Evolutionary conservation across 2,888 invertebrate genomes (phyloP), one percentile per base, ranked within the genome.

Genomic region (Lasioglossum calceatum): DNA sequence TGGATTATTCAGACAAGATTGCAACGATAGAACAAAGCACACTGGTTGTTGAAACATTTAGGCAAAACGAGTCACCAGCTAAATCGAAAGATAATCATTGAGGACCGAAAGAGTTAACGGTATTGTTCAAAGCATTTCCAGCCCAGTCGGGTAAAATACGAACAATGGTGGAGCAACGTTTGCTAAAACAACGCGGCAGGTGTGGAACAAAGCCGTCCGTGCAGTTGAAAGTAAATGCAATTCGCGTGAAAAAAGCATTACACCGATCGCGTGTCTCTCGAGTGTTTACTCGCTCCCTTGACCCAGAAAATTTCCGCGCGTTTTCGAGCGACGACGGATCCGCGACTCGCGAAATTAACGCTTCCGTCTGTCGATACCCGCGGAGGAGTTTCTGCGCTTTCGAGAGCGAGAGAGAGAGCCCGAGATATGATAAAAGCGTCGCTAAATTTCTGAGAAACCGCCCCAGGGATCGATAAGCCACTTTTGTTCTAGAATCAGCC

Each of bases 401-500:
- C 12, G 27, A 16, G 12, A n/a, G 12, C 27, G 58, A 23, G 54
- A 23, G 54, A 27, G 58, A n/a, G 58, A 23, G 58, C n/a, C 71
- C 19, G 71, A n/a, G 78, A 54, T 32, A 78, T 70, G 71, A 70
- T 19, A 50, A 78, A 78, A 78, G 71, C 54, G 71, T 71, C 78
- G 78, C n/a, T 78, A 78, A 71, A 78, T 78, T 78, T 71, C 78
- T 58, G 42, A 32, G 78, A 47, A 78, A 42, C 39, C 64, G 32
- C 27, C 61, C 14, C 61, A 32, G 1, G 36, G 71, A 78, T 82
- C 82, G 76, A 78, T 82, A 78, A 67, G 71, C 77, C 61, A 44
- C 71, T 77, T 80, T 64, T 81, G 81, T 81, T 70, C 81, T 42
- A 71, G 70, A 42, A 81, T 44, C 36, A 16, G 58, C 19, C 74